Base-by-base conservation (phyloP, 2,888 invertebrate species). In the Diarsia rubi region DNA sequence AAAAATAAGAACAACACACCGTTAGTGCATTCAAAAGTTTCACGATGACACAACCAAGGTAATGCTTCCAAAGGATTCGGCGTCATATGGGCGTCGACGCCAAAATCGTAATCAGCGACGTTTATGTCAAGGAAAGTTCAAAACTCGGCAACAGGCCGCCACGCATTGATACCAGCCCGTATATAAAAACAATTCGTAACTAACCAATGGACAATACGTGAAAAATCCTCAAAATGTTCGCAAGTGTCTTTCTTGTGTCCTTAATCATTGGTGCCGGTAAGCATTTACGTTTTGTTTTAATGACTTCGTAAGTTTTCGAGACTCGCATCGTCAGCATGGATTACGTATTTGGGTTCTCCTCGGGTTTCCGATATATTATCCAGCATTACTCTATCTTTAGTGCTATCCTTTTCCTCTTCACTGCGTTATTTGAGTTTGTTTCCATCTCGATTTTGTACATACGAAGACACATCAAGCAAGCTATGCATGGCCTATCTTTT, bases 151-250 rank as follows among this genome's bases (percentile, higher is more conserved):
- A 75, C 71, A 57, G 59, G 59, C 75, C 71, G 19, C 78, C 84
- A 81, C 90, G 82, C 76, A 83, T 86, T 89, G 94, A 93, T 94
- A 94, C 88, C 90, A 88, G 92, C 93, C 93, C 93, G 90, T 94
- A 95, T 95, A 95, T 93, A 95, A 92, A 90, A 91, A 90, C 90
- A 86, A 82, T 89, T 86, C 88, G 80, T 85, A 82, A 78, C 85
- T 74, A 75, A 78, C 79, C 81, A 89, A 88, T 89, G 89, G 89
- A 91, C 90, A 92, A 91, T 89, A 87, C 86, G 90, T 88, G 85
- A 78, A 91, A 91, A 90, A 88, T 83, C 82, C 77, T 87, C 94
- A 93, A 92, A 92, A 95, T 95, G 95, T 83, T 82, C 90, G 86
- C 90, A 79, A 79, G 91, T 90, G 90, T 84, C 86, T 76, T 67